Evolutionary conservation across 2,113 vertebrate genomes (phyloP), one percentile per base, ranked within the genome.

Genomic region (Alligator sinensis): DNA sequence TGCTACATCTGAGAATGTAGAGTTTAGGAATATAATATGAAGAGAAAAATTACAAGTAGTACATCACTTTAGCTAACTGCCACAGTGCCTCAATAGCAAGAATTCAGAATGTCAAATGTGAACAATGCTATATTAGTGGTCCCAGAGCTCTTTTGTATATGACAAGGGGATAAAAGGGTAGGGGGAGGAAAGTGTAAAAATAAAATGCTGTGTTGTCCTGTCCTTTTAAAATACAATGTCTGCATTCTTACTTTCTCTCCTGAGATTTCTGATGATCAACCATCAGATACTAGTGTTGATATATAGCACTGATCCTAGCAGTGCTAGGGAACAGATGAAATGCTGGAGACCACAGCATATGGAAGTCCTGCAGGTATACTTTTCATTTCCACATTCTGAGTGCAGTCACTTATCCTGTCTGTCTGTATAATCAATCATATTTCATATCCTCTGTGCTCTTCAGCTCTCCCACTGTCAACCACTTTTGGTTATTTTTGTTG

Each of bases 311-410:
- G 13, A 27, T 82, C 11, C 11, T 60, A 30, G 38, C 14, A 74
- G 38, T 2, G 4, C 2, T 30, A 28, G 55, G 60, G 18, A 85
- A 11, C 0, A 2, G 30, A 57, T 1, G 0, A 19, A 15, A 25
- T 28, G 30, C 22, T 59, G 58, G 17, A 76, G 58, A 74, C 16
- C 9, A 1, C 1, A 1, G 17, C 64, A 63, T 55, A 60, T 60
- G 79, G 58, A 14, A 75, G 64, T 57, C 91, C 54, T 25, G 75
- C 88, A 96, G 58, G 68, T 85, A 15, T 6, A n/a, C 66, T 76
- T 95, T 75, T 86, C 25, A 19, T 81, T 89, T 82, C 78, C 92
- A 38, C 54, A 57, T 82, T 91, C 61, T 47, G 70, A 83, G 61
- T 1, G 4, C 38, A 24, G 81, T 66, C 64, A 77, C 74, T 75